Conservation (phyloP, 92 coral and sea anemone genomes). For the Siderastrea radians region DNA sequence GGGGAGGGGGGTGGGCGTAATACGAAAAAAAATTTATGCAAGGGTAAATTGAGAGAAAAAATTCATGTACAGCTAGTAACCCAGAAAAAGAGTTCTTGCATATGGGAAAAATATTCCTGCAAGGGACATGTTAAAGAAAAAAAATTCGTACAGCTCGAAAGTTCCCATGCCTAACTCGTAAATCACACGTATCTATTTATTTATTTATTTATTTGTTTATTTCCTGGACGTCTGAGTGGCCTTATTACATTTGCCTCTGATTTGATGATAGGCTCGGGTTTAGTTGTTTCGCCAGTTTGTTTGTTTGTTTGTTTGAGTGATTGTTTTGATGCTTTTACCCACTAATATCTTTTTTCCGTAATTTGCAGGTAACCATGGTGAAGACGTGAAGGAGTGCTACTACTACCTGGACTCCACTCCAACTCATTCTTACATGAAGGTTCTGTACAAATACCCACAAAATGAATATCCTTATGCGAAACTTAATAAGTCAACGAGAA, state of each 20-base stretch:
- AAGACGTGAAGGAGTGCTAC: slow-evolving; percentile 96
- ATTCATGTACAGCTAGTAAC: too few relatives aligned
- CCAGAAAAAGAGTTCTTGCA: too few relatives aligned
- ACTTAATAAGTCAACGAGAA: slow-evolving; percentile 82
- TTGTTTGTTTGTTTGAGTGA: neutral
- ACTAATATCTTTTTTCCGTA: neutral
- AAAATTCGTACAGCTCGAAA: too few relatives aligned
- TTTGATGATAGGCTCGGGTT: too few relatives aligned
- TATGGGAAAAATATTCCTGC: too few relatives aligned
- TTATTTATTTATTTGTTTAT: neutral
- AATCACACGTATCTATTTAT: too few relatives aligned
- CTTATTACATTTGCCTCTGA: neutral
- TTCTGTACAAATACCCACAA: slow-evolving; percentile 95
- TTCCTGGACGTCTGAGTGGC: neutral
- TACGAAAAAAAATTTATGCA: too few relatives aligned
- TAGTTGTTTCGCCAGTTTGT: neutral
- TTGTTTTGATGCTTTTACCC: neutral
- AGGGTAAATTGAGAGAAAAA: too few relatives aligned
- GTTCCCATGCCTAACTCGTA: too few relatives aligned
- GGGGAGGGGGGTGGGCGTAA: too few relatives aligned
- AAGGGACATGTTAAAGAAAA: too few relatives aligned
- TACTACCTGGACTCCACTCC: slow-evolving; percentile 94
- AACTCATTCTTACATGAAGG: slow-evolving; percentile 97
- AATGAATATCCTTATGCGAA: slow-evolving; percentile 78
- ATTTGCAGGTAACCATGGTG: slow-evolving; percentile 92